Evolutionary conservation across 2,888 invertebrate genomes (phyloP).

Genomic region (Microdon myrmicae): DNA sequence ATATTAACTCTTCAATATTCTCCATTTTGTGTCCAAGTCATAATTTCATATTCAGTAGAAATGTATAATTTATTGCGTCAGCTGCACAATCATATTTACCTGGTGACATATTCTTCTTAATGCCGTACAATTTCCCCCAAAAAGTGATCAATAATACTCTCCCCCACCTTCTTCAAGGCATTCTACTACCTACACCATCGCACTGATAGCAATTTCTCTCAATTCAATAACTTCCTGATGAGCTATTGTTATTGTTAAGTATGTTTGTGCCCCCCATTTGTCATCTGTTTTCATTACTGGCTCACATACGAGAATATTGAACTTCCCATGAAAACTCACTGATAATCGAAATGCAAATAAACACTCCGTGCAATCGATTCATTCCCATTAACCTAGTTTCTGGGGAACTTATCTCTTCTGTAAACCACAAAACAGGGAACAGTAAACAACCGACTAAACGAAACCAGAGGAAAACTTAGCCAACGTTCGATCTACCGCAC

Average conservation of each 20-base stretch:
- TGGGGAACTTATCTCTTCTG: constrained; percentile 17
- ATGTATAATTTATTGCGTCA: too few relatives aligned
- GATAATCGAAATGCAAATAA: constrained; percentile 30
- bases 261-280: constrained; percentile 4
- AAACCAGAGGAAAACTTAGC: constrained; percentile 8
- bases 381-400: constrained; percentile 43
- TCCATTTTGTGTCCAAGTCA: too few relatives aligned
- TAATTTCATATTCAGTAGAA: too few relatives aligned
- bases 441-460: neutral
- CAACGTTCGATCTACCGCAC: constrained; percentile 17
- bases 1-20: too few relatives aligned
- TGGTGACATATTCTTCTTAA: too few relatives aligned
- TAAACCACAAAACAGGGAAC: constrained; percentile 13
- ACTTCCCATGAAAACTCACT: constrained; percentile 27
- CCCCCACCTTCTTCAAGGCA: too few relatives aligned
- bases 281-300: constrained; percentile 38
- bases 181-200: too few relatives aligned
- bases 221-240: too few relatives aligned
- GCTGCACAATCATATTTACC: too few relatives aligned
- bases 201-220: too few relatives aligned
- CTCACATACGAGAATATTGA: constrained; percentile 43
- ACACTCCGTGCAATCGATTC: constrained; percentile 4
- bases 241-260: constrained; percentile 22
- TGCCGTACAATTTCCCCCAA: too few relatives aligned
- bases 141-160: too few relatives aligned